A percentile compares a stretch with the other conserved stretches of the same genome.
Conservation (phyloP, 2,888 invertebrate species). For the Drosophila neonasuta region DNA sequence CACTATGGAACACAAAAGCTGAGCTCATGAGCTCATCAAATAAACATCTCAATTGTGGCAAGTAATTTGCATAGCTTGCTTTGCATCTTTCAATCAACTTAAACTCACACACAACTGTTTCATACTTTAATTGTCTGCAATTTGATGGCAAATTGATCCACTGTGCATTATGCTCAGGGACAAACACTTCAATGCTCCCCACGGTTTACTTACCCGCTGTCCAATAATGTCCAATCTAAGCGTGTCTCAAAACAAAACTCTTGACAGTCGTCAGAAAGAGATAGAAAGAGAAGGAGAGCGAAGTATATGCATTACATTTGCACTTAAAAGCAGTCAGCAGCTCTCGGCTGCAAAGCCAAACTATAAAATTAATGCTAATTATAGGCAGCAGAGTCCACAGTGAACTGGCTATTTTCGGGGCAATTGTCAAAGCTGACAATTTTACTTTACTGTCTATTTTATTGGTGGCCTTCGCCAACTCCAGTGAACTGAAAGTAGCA, state of each 20-base stretch:
- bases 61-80: background rate
- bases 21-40: background rate
- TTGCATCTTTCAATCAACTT: background rate
- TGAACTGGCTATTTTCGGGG: conserved; percentile 57
- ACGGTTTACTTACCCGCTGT: conserved; percentile 25
- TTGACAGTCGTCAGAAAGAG: conserved; percentile 19
- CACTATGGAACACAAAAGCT: conserved; percentile 34
- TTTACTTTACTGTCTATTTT: conserved; percentile 65
- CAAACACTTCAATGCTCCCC: conserved; percentile 14
- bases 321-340: conserved; percentile 46
- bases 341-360: conserved; percentile 37
- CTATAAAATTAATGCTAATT: conserved; percentile 74
- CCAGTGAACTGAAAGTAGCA: conserved; percentile 22
- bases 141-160: conserved; percentile 29
- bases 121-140: background rate
- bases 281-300: background rate
- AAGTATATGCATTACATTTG: conserved; percentile 46
- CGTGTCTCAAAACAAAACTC: conserved; percentile 49
- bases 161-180: conserved; percentile 31
- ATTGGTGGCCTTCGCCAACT: conserved; percentile 48
- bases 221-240: conserved; percentile 35
- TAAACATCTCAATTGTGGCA: background rate
- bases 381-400: conserved; percentile 44
- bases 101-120: background rate
- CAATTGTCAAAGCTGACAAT: conserved; percentile 65